Conservation (phyloP, 2,888 invertebrate genomes). For the Folsomia manolachei region DNA sequence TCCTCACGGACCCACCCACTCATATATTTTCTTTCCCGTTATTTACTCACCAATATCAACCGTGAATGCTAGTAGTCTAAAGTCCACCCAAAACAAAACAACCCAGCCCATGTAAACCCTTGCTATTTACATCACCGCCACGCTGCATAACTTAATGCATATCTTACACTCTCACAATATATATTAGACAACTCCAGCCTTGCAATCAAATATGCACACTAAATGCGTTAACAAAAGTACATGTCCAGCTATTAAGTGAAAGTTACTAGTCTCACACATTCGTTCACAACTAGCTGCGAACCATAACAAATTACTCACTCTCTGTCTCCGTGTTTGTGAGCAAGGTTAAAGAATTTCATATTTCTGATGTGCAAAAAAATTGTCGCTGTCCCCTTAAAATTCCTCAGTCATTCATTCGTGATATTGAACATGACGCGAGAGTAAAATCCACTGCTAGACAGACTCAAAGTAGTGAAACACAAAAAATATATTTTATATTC, state of each 20-base stretch:
- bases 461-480: background rate
- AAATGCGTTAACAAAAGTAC: background rate
- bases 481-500: background rate
- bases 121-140: no score
- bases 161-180: background rate
- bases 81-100: no score
- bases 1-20: conserved; percentile 16
- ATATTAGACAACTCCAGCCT: background rate
- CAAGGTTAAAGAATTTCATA: background rate
- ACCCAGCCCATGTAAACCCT: background rate
- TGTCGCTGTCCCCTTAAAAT: background rate
- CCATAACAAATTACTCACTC: background rate
- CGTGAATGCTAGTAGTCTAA: background rate
- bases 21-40: conserved; percentile 13
- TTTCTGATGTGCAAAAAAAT: no score
- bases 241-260: background rate
- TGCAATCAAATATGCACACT: conserved; percentile 8
- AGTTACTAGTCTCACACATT: background rate
- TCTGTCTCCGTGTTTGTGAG: background rate
- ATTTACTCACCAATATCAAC: conserved; percentile 4
- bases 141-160: background rate
- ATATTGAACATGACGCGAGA: background rate
- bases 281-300: background rate
- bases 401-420: background rate
- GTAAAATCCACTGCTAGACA: background rate